Percentiles rank a stretch among this genome's conserved stretches.
Conservation (phyloP, 2,888 invertebrate species). For the Latheticus oryzae region DNA sequence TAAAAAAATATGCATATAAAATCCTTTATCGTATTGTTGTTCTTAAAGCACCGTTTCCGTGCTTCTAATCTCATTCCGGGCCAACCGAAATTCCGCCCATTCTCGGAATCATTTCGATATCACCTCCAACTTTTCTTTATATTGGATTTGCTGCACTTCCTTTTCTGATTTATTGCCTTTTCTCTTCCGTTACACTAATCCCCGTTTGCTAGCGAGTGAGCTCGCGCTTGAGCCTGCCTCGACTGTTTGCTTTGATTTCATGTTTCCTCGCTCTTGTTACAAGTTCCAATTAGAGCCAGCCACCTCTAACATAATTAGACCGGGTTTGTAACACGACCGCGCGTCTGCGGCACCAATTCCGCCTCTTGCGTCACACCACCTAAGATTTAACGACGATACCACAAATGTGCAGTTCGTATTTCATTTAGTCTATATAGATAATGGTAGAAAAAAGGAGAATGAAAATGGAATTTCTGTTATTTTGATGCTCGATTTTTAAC, state of each 20-base stretch:
- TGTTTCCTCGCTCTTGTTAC: conserved; percentile 38
- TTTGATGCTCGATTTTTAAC: conserved; percentile 26
- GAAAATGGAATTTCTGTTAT: conserved; percentile 22
- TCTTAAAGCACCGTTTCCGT: conserved; percentile 9
- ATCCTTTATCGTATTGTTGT: too few species aligned
- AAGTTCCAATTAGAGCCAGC: conserved; percentile 38
- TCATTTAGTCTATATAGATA: too few species aligned
- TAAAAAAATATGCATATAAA: too few species aligned
- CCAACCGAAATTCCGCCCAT: conserved; percentile 4
- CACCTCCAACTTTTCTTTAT: conserved; percentile 21
- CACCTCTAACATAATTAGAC: conserved; percentile 40
- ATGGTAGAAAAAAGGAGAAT: too few species aligned
- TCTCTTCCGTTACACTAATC: conserved; percentile 32
- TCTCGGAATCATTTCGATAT: conserved; percentile 6
- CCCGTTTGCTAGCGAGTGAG: too few species aligned
- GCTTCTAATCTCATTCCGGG: neutral
- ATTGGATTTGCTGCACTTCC: conserved; percentile 27
- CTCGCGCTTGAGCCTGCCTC: conserved; percentile 20
- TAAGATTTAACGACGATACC: conserved; percentile 12
- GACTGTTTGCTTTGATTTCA: conserved; percentile 37
- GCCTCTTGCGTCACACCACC: conserved; percentile 5
- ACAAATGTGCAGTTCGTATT: too few species aligned
- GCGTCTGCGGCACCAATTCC: conserved; percentile 32
- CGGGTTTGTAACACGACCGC: conserved; percentile 38
- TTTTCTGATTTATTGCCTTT: conserved; percentile 25